These are phyloP conservation scores for Phyllostomus hastatus DNA, from an alignment of 2,113 vertebrate genomes.

Conservation along the genomic window DNA sequence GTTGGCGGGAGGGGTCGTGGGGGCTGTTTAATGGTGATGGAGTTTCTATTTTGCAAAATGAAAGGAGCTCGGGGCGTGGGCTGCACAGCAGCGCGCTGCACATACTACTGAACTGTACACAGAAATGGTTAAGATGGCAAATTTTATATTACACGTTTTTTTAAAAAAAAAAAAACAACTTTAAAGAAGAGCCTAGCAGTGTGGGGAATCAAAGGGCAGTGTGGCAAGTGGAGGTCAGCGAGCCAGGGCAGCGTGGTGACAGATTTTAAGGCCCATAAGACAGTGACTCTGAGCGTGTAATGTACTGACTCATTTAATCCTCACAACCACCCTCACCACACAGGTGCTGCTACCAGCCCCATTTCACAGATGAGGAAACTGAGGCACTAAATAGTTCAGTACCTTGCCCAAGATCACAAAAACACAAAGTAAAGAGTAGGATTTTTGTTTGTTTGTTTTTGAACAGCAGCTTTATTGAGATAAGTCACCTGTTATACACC, in stretches of 20 bases:
- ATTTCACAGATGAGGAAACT: background rate
- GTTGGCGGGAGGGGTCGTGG: background rate
- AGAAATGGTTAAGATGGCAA: background rate
- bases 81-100: accelerated
- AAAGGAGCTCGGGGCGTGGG: background rate
- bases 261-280: background rate
- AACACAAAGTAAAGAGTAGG: background rate
- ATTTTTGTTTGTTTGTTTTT: background rate
- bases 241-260: background rate
- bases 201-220: background rate
- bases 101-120: background rate
- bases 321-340: background rate
- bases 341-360: background rate
- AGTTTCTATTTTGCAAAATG: background rate
- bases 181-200: background rate
- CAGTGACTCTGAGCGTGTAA: background rate
- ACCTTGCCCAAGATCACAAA: background rate
- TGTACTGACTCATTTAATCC: background rate
- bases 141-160: background rate
- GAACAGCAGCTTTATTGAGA: background rate
- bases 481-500: background rate
- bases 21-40: background rate
- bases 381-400: background rate
- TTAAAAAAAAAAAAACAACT: too few relatives aligned
- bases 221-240: accelerated